phyloP scores from a whole-genome alignment of 1,140 invertebrate species.

The Pomacea maculata region DNA sequence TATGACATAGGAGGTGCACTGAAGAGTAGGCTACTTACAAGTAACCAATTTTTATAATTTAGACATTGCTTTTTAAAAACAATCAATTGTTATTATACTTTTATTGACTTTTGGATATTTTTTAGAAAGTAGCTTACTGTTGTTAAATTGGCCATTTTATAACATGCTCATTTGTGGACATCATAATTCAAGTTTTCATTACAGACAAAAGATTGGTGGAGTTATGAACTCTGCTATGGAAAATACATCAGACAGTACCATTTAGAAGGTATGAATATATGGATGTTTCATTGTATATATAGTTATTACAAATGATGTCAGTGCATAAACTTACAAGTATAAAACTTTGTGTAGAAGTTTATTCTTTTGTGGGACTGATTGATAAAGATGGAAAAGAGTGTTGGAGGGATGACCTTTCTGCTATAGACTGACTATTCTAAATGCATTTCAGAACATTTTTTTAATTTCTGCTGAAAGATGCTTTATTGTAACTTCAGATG shows the following conservation, averaged over 20 bases:
- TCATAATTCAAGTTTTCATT: slow-evolving; percentile 21
- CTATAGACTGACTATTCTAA: too few relatives aligned
- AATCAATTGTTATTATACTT: too few relatives aligned
- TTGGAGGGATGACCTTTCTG: too few relatives aligned
- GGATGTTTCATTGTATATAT: neutral
- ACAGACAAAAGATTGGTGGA: slow-evolving; percentile 87
- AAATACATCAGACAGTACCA: slow-evolving; percentile 90
- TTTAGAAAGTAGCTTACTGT: too few relatives aligned
- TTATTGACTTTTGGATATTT: too few relatives aligned
- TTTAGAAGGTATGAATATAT: slow-evolving; percentile 63
- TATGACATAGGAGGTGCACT: too few relatives aligned
- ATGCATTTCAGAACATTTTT: neutral
- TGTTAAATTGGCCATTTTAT: too few relatives aligned
- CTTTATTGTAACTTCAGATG: slow-evolving; percentile 54
- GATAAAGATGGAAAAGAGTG: too few relatives aligned
- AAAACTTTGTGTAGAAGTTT: neutral
- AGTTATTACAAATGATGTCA: neutral
- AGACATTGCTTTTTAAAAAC: too few relatives aligned
- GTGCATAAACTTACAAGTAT: neutral
- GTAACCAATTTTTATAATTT: too few relatives aligned
- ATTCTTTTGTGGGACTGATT: neutral
- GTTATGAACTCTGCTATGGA: slow-evolving; percentile 96
- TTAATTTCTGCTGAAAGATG: neutral
- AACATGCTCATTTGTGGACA: too few relatives aligned
- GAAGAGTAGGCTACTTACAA: too few relatives aligned